These are phyloP conservation scores for Epistrophe grossulariae DNA, from an alignment of 2,888 invertebrate genomes.

Conservation along the genomic window DNA sequence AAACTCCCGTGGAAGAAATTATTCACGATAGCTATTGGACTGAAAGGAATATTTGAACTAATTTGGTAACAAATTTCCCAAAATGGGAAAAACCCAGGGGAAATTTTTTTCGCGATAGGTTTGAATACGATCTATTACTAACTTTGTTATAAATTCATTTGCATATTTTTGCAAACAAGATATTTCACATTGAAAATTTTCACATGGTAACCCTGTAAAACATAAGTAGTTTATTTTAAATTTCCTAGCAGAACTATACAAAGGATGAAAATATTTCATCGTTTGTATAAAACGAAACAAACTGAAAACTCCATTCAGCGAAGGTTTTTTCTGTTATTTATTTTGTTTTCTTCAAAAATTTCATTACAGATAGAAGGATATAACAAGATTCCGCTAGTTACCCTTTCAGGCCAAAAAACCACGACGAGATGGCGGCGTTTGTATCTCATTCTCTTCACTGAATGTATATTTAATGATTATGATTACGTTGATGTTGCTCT, in stretches of 20 bases:
- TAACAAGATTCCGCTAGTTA: slow-evolving; percentile 74
- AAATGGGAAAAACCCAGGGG: no score
- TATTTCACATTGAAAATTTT: neutral
- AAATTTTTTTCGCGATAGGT: no score
- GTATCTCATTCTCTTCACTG: neutral
- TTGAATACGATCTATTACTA: no score
- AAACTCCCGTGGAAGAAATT: no score
- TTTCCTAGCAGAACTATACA: slow-evolving; percentile 15
- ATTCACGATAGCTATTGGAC: no score
- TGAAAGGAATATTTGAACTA: no score
- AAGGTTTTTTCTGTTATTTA: slow-evolving; percentile 29
- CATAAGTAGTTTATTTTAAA: slow-evolving; percentile 47
- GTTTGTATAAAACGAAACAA: slow-evolving; percentile 23
- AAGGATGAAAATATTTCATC: slow-evolving; percentile 1
- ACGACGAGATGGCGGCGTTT: slow-evolving; percentile 30
- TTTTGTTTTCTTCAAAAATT: slow-evolving; percentile 50
- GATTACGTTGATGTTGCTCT: slow-evolving; percentile 59
- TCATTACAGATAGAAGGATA: slow-evolving; percentile 74
- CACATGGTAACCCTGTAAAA: neutral
- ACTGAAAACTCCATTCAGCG: slow-evolving; percentile 49
- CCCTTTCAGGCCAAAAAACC: slow-evolving; percentile 61
- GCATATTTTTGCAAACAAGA: neutral
- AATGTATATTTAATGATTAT: slow-evolving; percentile 73
- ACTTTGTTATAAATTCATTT: no score
- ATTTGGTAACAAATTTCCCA: no score